phyloP scores from a whole-genome alignment of 2,797 vertebrate species.

The Squalus acanthias region DNA sequence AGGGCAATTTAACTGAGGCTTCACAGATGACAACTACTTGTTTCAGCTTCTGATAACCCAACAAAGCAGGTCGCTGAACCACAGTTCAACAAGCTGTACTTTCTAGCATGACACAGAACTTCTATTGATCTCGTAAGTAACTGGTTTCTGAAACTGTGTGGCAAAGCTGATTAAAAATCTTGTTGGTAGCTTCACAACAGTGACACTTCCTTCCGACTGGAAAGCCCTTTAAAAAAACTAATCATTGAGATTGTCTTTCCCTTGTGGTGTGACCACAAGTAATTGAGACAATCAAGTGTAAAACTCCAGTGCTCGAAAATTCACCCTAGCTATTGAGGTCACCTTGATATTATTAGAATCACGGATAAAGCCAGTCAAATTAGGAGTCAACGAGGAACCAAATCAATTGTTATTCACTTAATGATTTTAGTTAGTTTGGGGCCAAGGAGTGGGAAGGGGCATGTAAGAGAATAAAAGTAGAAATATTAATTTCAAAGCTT shows the following conservation, averaged over 20 bases:
- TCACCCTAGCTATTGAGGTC: background rate
- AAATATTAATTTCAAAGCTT: background rate
- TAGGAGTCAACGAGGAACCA: background rate
- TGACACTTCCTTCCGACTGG: conserved; percentile 2
- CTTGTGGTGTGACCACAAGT: conserved; percentile 24
- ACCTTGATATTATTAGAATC: conserved; percentile 5
- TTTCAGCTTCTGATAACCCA: background rate
- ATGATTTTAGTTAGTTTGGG: conserved; percentile 17
- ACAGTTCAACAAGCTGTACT: background rate
- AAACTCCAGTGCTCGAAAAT: background rate
- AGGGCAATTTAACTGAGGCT: background rate
- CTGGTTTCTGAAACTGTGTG: background rate
- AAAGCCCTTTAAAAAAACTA: background rate
- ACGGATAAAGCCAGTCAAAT: background rate
- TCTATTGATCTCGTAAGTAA: background rate
- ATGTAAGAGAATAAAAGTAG: background rate
- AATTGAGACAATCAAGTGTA: conserved; percentile 17
- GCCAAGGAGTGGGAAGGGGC: background rate
- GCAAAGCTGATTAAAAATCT: background rate
- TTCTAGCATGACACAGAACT: conserved; percentile 11
- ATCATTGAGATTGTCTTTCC: background rate
- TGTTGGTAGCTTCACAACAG: background rate
- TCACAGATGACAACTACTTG: background rate
- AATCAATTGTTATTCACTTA: conserved; percentile 18
- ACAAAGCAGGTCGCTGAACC: background rate